phyloP scores from a whole-genome alignment of 2,888 invertebrate genomes.

The Volucella bombylans region DNA sequence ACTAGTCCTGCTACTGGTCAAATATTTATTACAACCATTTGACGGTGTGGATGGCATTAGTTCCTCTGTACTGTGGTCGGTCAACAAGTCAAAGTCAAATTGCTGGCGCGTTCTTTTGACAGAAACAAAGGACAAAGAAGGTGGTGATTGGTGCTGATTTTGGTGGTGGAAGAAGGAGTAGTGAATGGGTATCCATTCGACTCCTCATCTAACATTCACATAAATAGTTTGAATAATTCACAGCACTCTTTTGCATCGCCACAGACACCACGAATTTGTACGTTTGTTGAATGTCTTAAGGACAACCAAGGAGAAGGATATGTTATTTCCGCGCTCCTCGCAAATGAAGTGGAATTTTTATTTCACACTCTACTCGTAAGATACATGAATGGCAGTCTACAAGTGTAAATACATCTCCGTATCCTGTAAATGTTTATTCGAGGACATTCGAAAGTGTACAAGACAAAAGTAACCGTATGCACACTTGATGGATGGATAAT shows the following conservation, averaged over 20 bases:
- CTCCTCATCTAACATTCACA: slow-evolving; percentile 24
- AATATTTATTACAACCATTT: slow-evolving; percentile 65
- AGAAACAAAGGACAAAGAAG: slow-evolving; percentile 61
- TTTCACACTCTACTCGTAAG: slow-evolving; percentile 66
- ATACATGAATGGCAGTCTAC: slow-evolving; percentile 31
- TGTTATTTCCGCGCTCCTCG: slow-evolving; percentile 21
- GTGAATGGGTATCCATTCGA: neutral
- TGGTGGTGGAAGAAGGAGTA: neutral
- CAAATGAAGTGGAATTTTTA: slow-evolving; percentile 71
- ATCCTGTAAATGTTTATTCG: slow-evolving; percentile 67
- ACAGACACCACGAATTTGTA: neutral
- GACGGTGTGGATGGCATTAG: slow-evolving; percentile 16
- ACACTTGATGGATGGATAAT: slow-evolving; percentile 47
- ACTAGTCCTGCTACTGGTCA: slow-evolving; percentile 54
- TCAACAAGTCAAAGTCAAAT: slow-evolving; percentile 70
- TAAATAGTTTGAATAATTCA: slow-evolving; percentile 68
- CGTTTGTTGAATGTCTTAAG: slow-evolving; percentile 44
- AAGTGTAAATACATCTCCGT: slow-evolving; percentile 44
- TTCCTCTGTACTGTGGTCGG: slow-evolving; percentile 47
- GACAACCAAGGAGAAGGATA: slow-evolving; percentile 36
- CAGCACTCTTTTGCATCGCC: slow-evolving; percentile 61
- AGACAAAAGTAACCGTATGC: slow-evolving; percentile 55
- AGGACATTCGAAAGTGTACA: slow-evolving; percentile 68
- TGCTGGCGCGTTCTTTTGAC: slow-evolving; percentile 63
- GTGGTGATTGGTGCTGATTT: no score